These are phyloP conservation scores for Scytalopus superciliaris DNA, from an alignment of 2,113 vertebrate genomes.

Conservation along the genomic window DNA sequence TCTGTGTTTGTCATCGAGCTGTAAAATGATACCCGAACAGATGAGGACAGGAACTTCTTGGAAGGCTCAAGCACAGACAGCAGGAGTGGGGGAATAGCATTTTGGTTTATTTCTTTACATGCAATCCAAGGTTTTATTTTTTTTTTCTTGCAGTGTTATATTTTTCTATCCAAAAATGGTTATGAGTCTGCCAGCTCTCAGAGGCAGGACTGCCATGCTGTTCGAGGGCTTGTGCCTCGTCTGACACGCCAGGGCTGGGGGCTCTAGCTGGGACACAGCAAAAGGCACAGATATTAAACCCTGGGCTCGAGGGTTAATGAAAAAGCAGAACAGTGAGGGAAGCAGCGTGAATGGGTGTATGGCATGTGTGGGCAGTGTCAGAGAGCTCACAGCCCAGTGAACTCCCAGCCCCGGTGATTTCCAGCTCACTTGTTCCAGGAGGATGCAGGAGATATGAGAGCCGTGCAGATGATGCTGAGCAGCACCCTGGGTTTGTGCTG, in stretches of 20 bases:
- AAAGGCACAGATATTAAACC: background rate
- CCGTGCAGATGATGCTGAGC: background rate
- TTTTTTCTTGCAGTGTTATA: background rate
- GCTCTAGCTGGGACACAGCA: background rate
- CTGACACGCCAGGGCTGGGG: background rate
- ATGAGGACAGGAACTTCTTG: slow-evolving; percentile 65
- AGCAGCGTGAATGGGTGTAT: background rate
- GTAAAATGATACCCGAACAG: slow-evolving; percentile 60
- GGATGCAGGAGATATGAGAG: background rate
- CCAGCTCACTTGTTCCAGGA: background rate
- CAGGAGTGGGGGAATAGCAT: slow-evolving; percentile 62
- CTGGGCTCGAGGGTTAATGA: background rate
- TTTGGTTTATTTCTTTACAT: slow-evolving; percentile 57
- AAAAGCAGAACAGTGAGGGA: background rate
- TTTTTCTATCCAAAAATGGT: slow-evolving; percentile 56
- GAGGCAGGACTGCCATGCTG: background rate
- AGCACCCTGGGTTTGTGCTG: background rate
- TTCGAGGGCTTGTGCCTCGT: background rate
- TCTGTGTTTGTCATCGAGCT: slow-evolving; percentile 55
- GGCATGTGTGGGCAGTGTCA: background rate
- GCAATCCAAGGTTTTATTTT: slow-evolving; percentile 23
- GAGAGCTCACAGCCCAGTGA: background rate
- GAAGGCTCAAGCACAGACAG: slow-evolving; percentile 54
- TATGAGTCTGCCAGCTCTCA: slow-evolving; percentile 26
- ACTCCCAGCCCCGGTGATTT: background rate